phyloP scores from a whole-genome alignment of 2,113 vertebrate genomes.

The Peucedramus taeniatus region DNA sequence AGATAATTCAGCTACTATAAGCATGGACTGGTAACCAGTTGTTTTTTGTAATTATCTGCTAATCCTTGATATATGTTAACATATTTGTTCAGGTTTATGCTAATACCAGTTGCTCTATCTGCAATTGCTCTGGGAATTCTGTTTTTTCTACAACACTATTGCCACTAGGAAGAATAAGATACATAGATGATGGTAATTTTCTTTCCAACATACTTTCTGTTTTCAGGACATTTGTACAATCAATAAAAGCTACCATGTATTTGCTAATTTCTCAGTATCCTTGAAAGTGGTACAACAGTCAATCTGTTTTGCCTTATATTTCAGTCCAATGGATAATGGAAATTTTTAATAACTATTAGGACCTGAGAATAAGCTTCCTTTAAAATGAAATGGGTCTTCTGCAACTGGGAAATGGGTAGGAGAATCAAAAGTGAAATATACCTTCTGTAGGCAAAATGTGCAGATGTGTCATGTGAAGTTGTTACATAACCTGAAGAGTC shows the following conservation, averaged over 20 bases:
- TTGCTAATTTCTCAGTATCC: neutral
- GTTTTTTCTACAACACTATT: neutral
- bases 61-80: neutral
- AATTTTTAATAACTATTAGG: neutral
- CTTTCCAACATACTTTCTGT: neutral
- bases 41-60: neutral
- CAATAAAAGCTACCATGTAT: neutral
- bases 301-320: neutral
- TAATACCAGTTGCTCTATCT: neutral
- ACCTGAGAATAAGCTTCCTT: neutral
- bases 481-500: conserved; percentile 6
- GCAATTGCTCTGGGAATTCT: neutral
- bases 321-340: neutral
- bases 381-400: neutral
- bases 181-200: neutral
- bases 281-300: neutral
- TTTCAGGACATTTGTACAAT: neutral
- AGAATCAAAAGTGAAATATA: neutral
- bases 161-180: neutral
- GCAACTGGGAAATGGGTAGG: neutral
- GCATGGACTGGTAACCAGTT: neutral
- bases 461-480: neutral
- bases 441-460: neutral
- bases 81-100: neutral
- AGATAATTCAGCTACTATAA: neutral